A percentile compares a stretch with the other conserved stretches of the same genome.
Conservation (phyloP, 2,888 invertebrate genomes). For the Chrysina gloriosa region DNA sequence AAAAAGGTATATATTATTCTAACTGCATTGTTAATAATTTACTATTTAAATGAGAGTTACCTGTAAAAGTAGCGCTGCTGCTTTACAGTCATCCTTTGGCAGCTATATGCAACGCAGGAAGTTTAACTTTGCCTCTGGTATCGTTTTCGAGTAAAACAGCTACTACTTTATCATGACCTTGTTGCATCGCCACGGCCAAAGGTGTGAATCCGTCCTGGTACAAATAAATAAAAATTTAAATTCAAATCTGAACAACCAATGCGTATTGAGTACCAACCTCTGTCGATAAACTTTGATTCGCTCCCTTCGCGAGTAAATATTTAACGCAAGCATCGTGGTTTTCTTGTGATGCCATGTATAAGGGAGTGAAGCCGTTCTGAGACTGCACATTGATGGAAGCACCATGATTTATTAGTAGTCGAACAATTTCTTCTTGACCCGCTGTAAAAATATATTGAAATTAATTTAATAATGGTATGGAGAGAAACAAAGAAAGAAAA, state of each 20-base stretch:
- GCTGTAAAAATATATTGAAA: conserved; percentile 67
- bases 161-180: conserved; percentile 97
- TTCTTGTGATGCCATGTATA: conserved; percentile 99
- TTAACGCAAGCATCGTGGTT: conserved; percentile 95
- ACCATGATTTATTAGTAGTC: conserved; percentile 88
- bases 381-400: conserved; percentile 97
- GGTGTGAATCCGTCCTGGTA: conserved; percentile 96
- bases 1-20: neutral
- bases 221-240: conserved; percentile 22
- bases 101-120: conserved; percentile 97
- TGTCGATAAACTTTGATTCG: conserved; percentile 95
- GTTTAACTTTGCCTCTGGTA: conserved; percentile 92
- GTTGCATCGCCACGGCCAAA: conserved; percentile 98
- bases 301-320: conserved; percentile 89
- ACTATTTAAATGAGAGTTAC: conserved; percentile 60
- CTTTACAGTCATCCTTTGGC: conserved; percentile 99
- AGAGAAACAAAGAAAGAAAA: too few relatives aligned
- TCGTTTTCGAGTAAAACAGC: conserved; percentile 96
- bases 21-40: neutral
- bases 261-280: conserved; percentile 72
- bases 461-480: neutral
- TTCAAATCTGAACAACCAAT: neutral
- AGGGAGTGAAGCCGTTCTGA: conserved; percentile 96
- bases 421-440: conserved; percentile 94
- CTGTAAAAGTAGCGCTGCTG: conserved; percentile 90